Base-by-base conservation (phyloP, 2,888 invertebrate species). In the Chymomyza fuscimana region DNA sequence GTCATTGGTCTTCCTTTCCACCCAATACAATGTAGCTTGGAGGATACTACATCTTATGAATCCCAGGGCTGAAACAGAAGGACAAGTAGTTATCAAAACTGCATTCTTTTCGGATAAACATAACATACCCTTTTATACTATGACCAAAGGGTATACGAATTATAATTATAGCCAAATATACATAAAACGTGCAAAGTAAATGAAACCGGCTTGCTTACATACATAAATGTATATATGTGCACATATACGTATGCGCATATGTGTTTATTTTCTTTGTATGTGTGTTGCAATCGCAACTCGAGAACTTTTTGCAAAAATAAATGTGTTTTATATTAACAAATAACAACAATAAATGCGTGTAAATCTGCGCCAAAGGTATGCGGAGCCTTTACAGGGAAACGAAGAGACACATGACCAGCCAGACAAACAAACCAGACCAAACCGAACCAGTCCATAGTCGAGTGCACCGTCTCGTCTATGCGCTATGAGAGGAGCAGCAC, bases 291-390 rank as follows among this genome's bases (percentile, higher is more conserved):
- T 36, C 22, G 62, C 5, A 52, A 63, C n/a, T 50, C 32, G 64
- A 61, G 15, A 71, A 65, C 67, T 72, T 69, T 61, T 74, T 70
- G 71, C 63, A 46, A 71, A 71, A 77, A 65, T 74, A 70, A 71
- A 71, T 77, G 65, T 74, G 68, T 77, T 73, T 78, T 65, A 67
- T 66, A 69, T 77, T 77, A 64, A 77, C 61, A 73, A 60, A 59
- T 63, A 71, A 74, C 52, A 22, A 63, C 54, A 58, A 73, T 73
- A 81, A 81, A 81, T 69, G 73, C 74, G 63, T 77, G 79, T 73
- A 81, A 84, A 72, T 79, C 71, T 77, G 82, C 54, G 40, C 67
- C 29, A 36, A 68, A 79, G 63, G 74, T 72, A 58, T 54, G 32
- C 22, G 36, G 4, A 19, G 54, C 36, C n/a, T 32, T 32, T 9